These are phyloP conservation scores for Gulo gulo DNA, from an alignment of 2,113 vertebrate species.

Conservation along the genomic window DNA sequence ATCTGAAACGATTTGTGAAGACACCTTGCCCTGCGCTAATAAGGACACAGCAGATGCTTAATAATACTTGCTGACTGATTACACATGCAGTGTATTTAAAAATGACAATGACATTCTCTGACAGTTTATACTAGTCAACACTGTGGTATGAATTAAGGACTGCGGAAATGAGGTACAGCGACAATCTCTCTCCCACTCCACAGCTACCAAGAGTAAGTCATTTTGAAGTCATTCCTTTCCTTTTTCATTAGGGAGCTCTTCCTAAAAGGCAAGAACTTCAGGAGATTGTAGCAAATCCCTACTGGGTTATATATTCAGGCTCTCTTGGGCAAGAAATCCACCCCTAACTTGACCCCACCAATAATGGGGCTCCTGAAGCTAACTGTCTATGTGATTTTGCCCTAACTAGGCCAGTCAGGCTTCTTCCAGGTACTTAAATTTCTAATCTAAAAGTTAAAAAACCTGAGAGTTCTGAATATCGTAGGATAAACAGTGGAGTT, in stretches of 20 bases:
- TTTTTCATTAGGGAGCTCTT: constrained; percentile 13
- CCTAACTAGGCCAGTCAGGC: neutral
- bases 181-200: neutral
- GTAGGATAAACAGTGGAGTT: neutral
- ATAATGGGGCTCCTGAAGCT: neutral
- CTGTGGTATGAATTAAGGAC: neutral
- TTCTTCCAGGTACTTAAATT: neutral
- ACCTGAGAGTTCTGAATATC: neutral
- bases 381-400: neutral
- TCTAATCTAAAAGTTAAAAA: neutral
- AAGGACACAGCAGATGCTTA: neutral
- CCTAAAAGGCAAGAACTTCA: neutral
- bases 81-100: neutral
- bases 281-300: neutral
- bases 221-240: neutral
- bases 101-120: neutral
- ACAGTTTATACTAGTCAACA: neutral
- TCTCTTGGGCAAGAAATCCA: neutral
- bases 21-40: neutral
- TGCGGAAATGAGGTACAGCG: neutral
- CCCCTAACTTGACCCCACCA: neutral
- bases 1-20: neutral
- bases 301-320: neutral
- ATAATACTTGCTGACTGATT: neutral
- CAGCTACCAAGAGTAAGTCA: neutral